Conservation (phyloP, 2,888 invertebrate species). For the Pollenia amentaria region DNA sequence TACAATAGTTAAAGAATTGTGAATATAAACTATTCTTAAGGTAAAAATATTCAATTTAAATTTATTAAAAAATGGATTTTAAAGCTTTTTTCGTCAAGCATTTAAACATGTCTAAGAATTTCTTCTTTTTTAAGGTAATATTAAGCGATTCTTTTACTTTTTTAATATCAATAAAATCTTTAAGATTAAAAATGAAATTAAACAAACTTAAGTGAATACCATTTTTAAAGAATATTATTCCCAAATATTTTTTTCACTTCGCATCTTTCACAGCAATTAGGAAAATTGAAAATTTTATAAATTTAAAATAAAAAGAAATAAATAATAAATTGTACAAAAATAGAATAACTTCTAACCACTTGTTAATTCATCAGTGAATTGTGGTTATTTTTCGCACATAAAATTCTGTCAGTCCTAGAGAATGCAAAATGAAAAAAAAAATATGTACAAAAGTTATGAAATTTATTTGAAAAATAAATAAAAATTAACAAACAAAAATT, state of each 20-base stretch:
- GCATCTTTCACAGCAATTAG: conserved; percentile 56
- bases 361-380: conserved; percentile 42
- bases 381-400: not conserved
- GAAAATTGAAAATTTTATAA: conserved; percentile 46
- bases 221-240: not conserved
- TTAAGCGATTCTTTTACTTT: not conserved
- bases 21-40: no score
- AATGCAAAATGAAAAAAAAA: conserved; percentile 3
- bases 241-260: not conserved
- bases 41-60: no score
- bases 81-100: no score
- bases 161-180: no score
- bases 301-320: not conserved
- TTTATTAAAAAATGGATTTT: no score
- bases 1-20: not conserved
- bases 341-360: conserved; percentile 53
- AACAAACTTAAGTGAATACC: not conserved
- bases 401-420: conserved; percentile 26
- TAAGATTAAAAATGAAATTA: no score
- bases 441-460: conserved; percentile 42
- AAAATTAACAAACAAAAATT: conserved; percentile 55
- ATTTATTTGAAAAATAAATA: conserved; percentile 57
- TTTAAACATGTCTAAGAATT: no score
- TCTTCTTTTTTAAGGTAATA: no score
- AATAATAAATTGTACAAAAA: not conserved